Evolutionary conservation across 2,797 vertebrate species (phyloP).

Genomic region (Poecilia velifera): DNA sequence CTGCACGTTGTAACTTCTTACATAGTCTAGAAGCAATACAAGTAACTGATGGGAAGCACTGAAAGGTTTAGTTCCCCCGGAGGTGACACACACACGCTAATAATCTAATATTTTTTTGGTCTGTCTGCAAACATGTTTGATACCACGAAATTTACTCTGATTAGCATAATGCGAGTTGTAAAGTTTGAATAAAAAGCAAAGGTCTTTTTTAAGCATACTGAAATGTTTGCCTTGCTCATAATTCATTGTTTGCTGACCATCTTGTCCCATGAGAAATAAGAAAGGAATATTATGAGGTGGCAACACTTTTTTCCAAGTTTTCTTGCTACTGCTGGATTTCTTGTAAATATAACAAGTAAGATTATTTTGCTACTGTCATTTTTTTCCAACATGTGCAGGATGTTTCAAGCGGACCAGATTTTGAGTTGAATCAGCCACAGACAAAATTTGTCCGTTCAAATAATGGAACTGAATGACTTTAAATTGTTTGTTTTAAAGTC

Average conservation of each 20-base stretch:
- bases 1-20: background rate
- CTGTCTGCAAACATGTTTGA: background rate
- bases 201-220: background rate
- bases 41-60: background rate
- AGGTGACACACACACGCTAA: background rate
- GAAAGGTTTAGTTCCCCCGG: background rate
- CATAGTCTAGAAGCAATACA: background rate
- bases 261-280: background rate
- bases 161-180: background rate
- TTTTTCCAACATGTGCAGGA: background rate
- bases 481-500: background rate
- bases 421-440: background rate
- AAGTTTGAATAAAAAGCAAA: background rate
- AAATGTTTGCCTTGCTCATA: background rate
- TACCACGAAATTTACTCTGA: background rate
- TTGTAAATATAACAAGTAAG: background rate
- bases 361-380: background rate
- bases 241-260: background rate
- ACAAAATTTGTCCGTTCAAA: background rate
- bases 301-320: background rate
- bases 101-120: background rate
- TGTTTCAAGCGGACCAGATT: background rate
- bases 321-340: background rate
- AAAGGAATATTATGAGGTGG: background rate
- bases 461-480: background rate